A percentile compares a stretch with the other conserved stretches of the same genome.
These are phyloP conservation scores for Pecten maximus DNA, from an alignment of 2,888 invertebrate species.

Conservation along the genomic window DNA sequence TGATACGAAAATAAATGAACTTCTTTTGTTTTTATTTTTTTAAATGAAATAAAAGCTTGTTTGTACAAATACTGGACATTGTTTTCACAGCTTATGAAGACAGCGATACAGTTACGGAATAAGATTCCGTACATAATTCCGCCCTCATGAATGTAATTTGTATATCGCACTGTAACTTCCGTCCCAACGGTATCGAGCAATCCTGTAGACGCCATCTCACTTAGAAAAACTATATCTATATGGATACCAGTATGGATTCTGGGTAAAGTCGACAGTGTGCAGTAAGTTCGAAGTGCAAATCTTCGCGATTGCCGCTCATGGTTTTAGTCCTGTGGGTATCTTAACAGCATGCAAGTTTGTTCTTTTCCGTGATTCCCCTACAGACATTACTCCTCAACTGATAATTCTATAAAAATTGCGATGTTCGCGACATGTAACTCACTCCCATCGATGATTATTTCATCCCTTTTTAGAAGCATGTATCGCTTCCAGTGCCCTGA, in stretches of 20 bases:
- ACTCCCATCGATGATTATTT: not conserved
- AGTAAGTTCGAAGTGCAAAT: not conserved
- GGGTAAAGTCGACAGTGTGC: not conserved
- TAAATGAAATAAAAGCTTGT: not conserved
- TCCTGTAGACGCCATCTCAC: conserved; percentile 5
- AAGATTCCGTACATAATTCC: not conserved
- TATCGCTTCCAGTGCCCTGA: not conserved
- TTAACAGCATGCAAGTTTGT: not conserved
- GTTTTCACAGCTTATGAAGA: not conserved
- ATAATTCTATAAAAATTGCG: not conserved
- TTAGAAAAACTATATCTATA: not conserved
- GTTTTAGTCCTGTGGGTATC: not conserved
- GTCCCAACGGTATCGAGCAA: not conserved
- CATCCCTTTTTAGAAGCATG: not conserved
- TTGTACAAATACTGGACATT: not conserved
- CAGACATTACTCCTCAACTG: not conserved
- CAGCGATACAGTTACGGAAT: not conserved
- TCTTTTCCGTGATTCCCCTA: not conserved
- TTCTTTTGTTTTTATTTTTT: too few relatives aligned
- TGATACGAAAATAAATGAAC: too few relatives aligned
- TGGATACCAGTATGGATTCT: not conserved
- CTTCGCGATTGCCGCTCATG: not conserved
- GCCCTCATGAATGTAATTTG: not conserved
- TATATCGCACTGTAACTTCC: not conserved
- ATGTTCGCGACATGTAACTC: not conserved